Conservation (phyloP, 2,797 vertebrate species). For the Triplophysa bombifrons region DNA sequence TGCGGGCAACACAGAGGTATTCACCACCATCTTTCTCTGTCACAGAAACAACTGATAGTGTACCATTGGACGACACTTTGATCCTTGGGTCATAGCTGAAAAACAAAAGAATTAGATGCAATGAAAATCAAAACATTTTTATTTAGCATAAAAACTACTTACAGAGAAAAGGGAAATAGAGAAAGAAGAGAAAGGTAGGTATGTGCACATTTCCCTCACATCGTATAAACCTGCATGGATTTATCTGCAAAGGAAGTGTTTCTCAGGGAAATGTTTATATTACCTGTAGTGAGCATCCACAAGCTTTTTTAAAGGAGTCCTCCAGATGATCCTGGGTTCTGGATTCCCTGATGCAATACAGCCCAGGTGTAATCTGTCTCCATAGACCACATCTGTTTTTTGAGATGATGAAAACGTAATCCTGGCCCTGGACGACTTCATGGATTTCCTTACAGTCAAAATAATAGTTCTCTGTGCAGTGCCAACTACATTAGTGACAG, state of each 20-base stretch:
- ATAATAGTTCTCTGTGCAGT: slow-evolving; percentile 76
- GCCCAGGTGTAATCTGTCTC: slow-evolving; percentile 79
- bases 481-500: slow-evolving; percentile 80
- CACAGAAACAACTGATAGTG: slow-evolving; percentile 78
- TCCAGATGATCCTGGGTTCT: slow-evolving; percentile 88
- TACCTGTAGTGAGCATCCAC: slow-evolving; percentile 90
- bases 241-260: slow-evolving; percentile 6
- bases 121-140: background rate
- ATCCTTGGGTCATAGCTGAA: slow-evolving; percentile 84
- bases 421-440: slow-evolving; percentile 75
- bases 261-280: slow-evolving; percentile 20
- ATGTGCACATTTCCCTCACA: background rate
- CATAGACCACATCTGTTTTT: slow-evolving; percentile 83
- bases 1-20: slow-evolving; percentile 90
- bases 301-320: slow-evolving; percentile 87
- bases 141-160: background rate
- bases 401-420: slow-evolving; percentile 81
- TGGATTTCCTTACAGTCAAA: slow-evolving; percentile 73
- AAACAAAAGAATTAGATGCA: slow-evolving; percentile 38
- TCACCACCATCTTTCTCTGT: slow-evolving; percentile 87
- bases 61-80: slow-evolving; percentile 85
- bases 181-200: background rate
- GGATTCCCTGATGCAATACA: slow-evolving; percentile 87
- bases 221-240: slow-evolving; percentile 6
- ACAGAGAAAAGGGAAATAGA: background rate